phyloP scores from a whole-genome alignment of 2,797 vertebrate species.

The Sciurus vulgaris region DNA sequence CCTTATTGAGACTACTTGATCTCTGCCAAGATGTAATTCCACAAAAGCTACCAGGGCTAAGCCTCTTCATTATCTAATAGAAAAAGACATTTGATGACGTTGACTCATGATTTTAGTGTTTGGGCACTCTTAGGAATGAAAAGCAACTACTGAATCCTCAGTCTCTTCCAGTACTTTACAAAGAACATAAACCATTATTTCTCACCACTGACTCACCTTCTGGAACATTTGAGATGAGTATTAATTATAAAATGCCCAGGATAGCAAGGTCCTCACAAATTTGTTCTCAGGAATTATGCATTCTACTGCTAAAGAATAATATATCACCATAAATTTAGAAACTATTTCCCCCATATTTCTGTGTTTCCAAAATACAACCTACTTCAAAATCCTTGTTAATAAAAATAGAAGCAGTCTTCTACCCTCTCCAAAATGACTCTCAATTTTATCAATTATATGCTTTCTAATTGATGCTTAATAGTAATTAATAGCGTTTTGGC shows the following conservation, averaged over 20 bases:
- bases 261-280: background rate
- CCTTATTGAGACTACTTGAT: background rate
- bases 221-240: background rate
- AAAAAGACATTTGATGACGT: background rate
- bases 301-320: slow-evolving; percentile 1
- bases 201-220: slow-evolving; percentile 6
- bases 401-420: background rate
- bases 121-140: background rate
- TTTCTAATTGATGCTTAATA: background rate
- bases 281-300: background rate
- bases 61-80: slow-evolving; percentile 9
- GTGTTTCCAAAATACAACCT: background rate
- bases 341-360: background rate
- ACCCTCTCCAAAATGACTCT: background rate
- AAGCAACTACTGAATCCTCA: slow-evolving; percentile 19
- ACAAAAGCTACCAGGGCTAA: background rate
- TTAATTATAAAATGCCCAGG: background rate
- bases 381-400: slow-evolving; percentile 16
- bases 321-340: background rate
- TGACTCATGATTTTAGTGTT: slow-evolving; percentile 3
- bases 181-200: slow-evolving; percentile 5
- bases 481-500: background rate
- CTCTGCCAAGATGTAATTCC: background rate
- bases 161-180: background rate
- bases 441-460: background rate